Conservation (phyloP, 2,797 vertebrate genomes). For the Rhinogobio ventralis region DNA sequence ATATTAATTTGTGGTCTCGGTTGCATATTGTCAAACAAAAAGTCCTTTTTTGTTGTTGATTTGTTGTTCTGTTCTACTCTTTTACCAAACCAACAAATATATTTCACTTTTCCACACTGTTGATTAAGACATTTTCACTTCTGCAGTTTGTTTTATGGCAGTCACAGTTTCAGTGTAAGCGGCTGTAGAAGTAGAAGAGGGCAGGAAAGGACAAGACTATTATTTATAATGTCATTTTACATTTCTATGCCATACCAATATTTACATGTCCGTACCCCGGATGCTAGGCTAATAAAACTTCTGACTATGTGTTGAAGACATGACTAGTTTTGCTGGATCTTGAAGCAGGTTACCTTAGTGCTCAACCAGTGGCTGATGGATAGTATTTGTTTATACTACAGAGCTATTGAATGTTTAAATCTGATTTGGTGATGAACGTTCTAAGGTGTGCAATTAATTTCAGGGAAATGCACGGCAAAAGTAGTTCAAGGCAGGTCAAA, state of each 20-base stretch:
- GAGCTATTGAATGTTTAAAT: too few species aligned
- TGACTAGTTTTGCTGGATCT: conserved; percentile 9
- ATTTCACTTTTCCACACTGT: neutral
- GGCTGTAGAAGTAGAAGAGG: conserved; percentile 13
- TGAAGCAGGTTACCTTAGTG: conserved; percentile 2
- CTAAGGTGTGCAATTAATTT: too few species aligned
- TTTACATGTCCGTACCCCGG: conserved; percentile 24
- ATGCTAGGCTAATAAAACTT: neutral
- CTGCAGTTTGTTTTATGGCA: neutral
- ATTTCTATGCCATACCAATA: conserved; percentile 37
- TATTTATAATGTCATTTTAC: conserved; percentile 22
- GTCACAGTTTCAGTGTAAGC: neutral
- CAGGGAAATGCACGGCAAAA: too few species aligned
- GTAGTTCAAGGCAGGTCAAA: too few species aligned
- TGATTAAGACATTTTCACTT: neutral
- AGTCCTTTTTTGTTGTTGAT: neutral
- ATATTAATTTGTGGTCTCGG: conserved; percentile 34
- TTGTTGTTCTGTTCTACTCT: neutral
- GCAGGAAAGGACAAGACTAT: neutral
- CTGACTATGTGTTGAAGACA: conserved; percentile 9
- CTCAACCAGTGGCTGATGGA: neutral
- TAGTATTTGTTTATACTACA: too few species aligned
- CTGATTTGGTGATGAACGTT: too few species aligned
- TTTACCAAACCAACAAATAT: conserved; percentile 7
- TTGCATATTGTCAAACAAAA: conserved; percentile 26